Evolutionary conservation across 1,140 invertebrate species (phyloP), one percentile per base, ranked within the genome.

Genomic region (Gyrodactylus bullatarudis): DNA sequence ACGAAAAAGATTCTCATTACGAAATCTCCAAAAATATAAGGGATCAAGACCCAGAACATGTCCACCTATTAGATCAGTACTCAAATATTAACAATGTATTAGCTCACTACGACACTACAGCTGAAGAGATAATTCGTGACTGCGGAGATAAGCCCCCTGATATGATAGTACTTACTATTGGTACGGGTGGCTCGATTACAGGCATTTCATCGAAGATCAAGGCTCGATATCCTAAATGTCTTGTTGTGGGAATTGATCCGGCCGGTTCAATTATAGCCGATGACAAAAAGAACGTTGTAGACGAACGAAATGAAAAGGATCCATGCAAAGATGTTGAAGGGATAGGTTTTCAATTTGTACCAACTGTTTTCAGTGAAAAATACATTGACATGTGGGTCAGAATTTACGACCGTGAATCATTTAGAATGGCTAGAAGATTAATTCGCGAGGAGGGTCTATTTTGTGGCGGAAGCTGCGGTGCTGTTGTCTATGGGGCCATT

Each of bases 31-130:
- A 88, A 75, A 84, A 86, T 76, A 81, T 99, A n/a, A 78, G 78
- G 77, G 76, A 80, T 71, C 78, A 81, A 74, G 95, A 93, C 76
- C 89, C 91, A 1, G 87, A 94, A 80, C 87, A 91, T 0, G n/a
- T n/a, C 8, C 85, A 96, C 74, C 87, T 99, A 75, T 81, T 98
- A 23, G 89, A 98, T 85, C 94, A 91, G 87, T 93, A 92, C 78
- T 85, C 86, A 16, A 91, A 92, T 82, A 78, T 86, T 74, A 86
- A 87, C 73, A 95, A 95, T 82, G 90, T 91, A 16, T 78, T 94
- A 74, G 89, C 90, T 1, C 91, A 95, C 81, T 95, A 92, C 79
- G 90, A 95, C 78, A 84, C 84, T 73, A 94, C 91, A 24, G 90
- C 85, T 1, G 86, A 86, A 75, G 91, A 94, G 82, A 92, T 95